A percentile compares a stretch with the other conserved stretches of the same genome.
phyloP scores from a whole-genome alignment of 2,888 invertebrate species.

The Amorpha juglandis region DNA sequence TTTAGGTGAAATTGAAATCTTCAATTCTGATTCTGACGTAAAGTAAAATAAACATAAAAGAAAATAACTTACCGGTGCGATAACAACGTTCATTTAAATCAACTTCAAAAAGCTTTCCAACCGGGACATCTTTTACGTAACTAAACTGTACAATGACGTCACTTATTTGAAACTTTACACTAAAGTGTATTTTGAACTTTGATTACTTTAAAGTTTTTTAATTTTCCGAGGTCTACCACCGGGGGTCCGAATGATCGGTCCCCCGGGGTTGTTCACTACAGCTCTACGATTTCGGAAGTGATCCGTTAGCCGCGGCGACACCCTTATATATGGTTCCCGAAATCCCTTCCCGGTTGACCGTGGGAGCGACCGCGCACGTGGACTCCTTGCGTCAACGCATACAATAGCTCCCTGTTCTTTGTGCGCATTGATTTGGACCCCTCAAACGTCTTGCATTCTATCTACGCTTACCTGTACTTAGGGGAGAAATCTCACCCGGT shows the following conservation, averaged over 20 bases:
- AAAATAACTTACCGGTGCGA: conserved; percentile 3
- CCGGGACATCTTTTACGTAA: conserved; percentile 44
- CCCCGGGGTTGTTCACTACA: conserved; percentile 68
- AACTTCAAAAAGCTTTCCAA: conserved; percentile 12
- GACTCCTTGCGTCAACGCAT: conserved; percentile 75
- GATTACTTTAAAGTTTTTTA: conserved; percentile 21
- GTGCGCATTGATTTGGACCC: conserved; percentile 74
- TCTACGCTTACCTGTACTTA: conserved; percentile 76
- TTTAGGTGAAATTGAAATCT: not conserved
- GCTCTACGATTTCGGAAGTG: conserved; percentile 68
- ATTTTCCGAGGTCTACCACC: conserved; percentile 43
- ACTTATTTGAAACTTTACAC: conserved; percentile 40
- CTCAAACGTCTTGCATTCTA: conserved; percentile 76
- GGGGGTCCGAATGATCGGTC: conserved; percentile 59
- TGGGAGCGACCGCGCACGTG: conserved; percentile 79
- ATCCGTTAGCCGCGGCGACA: conserved; percentile 46
- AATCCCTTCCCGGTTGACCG: conserved; percentile 66
- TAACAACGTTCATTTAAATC: conserved; percentile 1
- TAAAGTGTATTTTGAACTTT: conserved; percentile 40
- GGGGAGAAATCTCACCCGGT: conserved; percentile 79
- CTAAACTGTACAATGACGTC: conserved; percentile 58
- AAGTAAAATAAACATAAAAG: not conserved
- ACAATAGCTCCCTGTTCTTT: conserved; percentile 78
- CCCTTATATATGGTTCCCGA: conserved; percentile 70
- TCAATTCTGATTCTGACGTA: not conserved